Base-by-base conservation (phyloP, 1,140 invertebrate genomes). In the Belonocnema kinseyi region DNA sequence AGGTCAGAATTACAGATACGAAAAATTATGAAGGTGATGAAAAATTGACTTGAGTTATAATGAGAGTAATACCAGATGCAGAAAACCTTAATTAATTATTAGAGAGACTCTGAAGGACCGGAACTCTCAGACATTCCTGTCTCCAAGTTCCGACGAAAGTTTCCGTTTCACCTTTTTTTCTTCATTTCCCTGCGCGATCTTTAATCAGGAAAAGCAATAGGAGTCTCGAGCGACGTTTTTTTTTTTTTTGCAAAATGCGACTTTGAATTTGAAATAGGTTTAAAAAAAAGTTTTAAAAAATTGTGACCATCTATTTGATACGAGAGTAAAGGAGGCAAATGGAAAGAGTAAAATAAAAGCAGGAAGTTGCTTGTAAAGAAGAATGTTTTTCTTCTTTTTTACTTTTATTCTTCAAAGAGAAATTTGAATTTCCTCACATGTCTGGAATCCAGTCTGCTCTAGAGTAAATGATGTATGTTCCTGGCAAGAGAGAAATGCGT, bases 351-450 rank as follows among this genome's bases (percentile, higher is more conserved):
- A 40, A 16, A 40, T 13, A 40, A 66, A 66, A 40, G 3, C 13
- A 40, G 40, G 40, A 66, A 66, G 26, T n/a, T 40, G 21, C 13
- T 46, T 46, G 14, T 7, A 8, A 40, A 26, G 40, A 66, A 40
- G 5, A 26, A 7, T 19, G 26, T 33, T 40, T 66, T 66, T 8
- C 26, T 40, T 21, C n/a, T 66, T 33, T 33, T 46, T 46, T 46
- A 66, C 40, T 66, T 33, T 66, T 66, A 21, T 40, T 33, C 40
- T 46, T 46, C 40, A 46, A 66, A 66, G 40, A 7, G 40, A 33
- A 66, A 66, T 66, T 66, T 66, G 40, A 66, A 66, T 66, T 66
- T 21, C 26, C 61, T 66, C 26, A 40, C 33, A 66, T 40, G 61
- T 66, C 61, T 40, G 14, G 26, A 33, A 66, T 66, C n/a, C 40